These are phyloP conservation scores for Coenobita brevimanus DNA, from an alignment of 1,140 invertebrate genomes.

Conservation along the genomic window DNA sequence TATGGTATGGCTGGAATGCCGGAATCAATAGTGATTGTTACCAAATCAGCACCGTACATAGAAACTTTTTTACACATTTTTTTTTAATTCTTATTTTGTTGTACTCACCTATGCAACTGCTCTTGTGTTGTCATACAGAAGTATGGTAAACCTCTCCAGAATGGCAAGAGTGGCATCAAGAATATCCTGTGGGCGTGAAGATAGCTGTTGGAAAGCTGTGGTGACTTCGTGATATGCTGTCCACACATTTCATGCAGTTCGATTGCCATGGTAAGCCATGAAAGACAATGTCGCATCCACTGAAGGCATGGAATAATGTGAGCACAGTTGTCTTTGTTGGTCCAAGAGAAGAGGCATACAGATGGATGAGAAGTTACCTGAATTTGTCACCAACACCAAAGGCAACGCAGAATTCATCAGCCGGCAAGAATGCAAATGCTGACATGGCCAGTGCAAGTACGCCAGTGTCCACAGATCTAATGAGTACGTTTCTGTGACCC, in stretches of 20 bases:
- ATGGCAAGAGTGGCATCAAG: not conserved
- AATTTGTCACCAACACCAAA: not conserved
- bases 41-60: no score
- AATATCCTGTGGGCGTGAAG: not conserved
- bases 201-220: not conserved
- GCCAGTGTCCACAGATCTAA: no score
- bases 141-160: not conserved
- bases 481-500: not conserved
- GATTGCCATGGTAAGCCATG: not conserved
- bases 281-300: not conserved
- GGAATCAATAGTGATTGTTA: no score
- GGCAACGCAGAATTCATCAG: not conserved
- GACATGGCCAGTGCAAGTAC: not conserved
- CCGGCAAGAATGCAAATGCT: not conserved
- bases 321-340: not conserved
- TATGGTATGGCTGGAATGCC: no score
- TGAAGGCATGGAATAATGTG: not conserved
- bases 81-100: no score
- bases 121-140: not conserved
- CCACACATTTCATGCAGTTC: not conserved
- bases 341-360: not conserved
- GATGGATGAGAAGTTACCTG: not conserved
- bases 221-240: not conserved
- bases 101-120: no score
- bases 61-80: no score